Conservation (phyloP, 35 echinoderm and acorn worm genomes). For the Apostichopus parvimensis region DNA sequence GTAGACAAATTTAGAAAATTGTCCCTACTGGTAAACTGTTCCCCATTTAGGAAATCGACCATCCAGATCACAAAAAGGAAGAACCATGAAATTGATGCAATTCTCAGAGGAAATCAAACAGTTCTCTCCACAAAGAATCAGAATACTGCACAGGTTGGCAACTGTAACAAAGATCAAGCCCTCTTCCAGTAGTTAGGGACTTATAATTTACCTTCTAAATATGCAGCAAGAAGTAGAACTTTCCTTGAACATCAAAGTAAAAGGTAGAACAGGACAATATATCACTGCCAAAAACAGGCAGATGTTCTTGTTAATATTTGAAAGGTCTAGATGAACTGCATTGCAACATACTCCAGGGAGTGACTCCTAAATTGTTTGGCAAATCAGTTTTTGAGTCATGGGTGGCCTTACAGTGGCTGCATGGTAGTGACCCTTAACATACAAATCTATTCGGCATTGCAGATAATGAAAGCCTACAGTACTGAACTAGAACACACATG, state of each 20-base stretch:
- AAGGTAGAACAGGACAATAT: background rate
- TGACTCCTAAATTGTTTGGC: constrained; percentile 10
- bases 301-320: constrained; percentile 10
- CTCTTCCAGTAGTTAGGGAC: background rate
- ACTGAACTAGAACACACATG: too few species aligned
- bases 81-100: constrained; percentile 39
- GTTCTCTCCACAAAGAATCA: background rate
- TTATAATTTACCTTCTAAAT: background rate
- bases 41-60: constrained; percentile 43
- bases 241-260: too few species aligned
- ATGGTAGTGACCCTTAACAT: constrained; percentile 11
- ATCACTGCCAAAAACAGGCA: background rate
- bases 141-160: background rate
- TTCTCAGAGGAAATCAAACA: constrained; percentile 30
- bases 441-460: background rate
- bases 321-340: background rate
- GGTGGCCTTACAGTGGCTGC: background rate
- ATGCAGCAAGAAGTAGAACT: background rate
- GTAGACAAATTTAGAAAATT: constrained; percentile 51
- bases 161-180: constrained; percentile 28
- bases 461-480: too few species aligned
- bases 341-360: constrained; percentile 2
- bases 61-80: constrained; percentile 23
- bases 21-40: constrained; percentile 36
- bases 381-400: constrained; percentile 9